Percentiles rank a stretch among this genome's conserved stretches.
These are phyloP conservation scores for Myanophis thanlyinensis DNA, from an alignment of 2,113 vertebrate species.

Conservation along the genomic window DNA sequence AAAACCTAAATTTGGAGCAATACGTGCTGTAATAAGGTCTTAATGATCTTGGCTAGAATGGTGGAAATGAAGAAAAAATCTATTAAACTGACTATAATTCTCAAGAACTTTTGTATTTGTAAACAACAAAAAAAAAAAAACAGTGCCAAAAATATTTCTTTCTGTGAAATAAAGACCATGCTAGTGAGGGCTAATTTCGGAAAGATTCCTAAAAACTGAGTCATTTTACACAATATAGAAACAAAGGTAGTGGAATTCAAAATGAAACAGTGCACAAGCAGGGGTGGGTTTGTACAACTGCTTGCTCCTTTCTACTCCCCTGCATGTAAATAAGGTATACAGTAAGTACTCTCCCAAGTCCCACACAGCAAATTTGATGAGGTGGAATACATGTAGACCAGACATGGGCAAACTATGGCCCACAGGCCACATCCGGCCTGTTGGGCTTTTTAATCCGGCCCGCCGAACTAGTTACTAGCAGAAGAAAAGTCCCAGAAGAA, in stretches of 20 bases:
- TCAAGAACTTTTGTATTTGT: constrained; percentile 42
- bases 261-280: background rate
- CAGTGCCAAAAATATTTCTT: constrained; percentile 57
- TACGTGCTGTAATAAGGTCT: background rate
- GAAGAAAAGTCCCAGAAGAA: too few relatives aligned
- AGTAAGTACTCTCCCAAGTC: background rate
- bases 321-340: background rate
- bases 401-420: too few relatives aligned
- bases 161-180: constrained; percentile 10
- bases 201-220: background rate
- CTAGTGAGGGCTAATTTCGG: background rate
- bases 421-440: too few relatives aligned
- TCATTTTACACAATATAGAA: background rate
- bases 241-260: background rate
- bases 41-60: constrained; percentile 5
- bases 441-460: too few relatives aligned
- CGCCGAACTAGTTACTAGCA: too few relatives aligned
- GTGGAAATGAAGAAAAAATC: constrained; percentile 15
- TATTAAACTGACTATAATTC: constrained; percentile 24
- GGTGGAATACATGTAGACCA: background rate
- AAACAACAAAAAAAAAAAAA: constrained; percentile 46
- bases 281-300: background rate
- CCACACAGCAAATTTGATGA: background rate
- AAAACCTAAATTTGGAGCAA: background rate
- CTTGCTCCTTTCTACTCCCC: background rate